phyloP scores from a whole-genome alignment of 1,140 invertebrate species.

The Spodoptera frugiperda region DNA sequence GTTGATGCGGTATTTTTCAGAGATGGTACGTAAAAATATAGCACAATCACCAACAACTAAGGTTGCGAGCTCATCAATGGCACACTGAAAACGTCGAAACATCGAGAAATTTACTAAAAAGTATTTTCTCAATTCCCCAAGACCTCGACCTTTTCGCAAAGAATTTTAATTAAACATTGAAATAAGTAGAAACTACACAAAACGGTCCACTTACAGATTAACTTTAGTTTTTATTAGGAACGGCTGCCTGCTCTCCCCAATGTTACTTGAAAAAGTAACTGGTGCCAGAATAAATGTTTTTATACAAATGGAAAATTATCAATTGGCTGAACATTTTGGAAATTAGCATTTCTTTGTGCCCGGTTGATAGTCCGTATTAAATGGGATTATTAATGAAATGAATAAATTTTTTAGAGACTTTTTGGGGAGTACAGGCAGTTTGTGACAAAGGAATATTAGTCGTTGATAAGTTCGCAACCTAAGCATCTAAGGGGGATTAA shows the following conservation, averaged over 20 bases:
- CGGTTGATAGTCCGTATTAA: too few relatives aligned
- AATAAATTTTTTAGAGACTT: too few relatives aligned
- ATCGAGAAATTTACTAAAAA: not conserved
- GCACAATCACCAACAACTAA: conserved; percentile 68
- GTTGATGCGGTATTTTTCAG: too few relatives aligned
- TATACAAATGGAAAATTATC: too few relatives aligned
- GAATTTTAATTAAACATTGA: conserved; percentile 9
- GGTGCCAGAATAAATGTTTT: too few relatives aligned
- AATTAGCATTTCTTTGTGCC: too few relatives aligned
- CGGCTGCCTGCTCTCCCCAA: too few relatives aligned
- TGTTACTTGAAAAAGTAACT: too few relatives aligned
- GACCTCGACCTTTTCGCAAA: not conserved
- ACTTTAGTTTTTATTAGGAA: not conserved
- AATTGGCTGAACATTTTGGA: too few relatives aligned
- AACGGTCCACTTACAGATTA: not conserved
- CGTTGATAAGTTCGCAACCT: conserved; percentile 47
- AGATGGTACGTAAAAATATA: conserved; percentile 29
- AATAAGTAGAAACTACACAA: not conserved
- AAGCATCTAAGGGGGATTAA: conserved; percentile 33
- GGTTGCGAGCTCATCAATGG: conserved; percentile 36
- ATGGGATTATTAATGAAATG: too few relatives aligned
- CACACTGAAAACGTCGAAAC: not conserved
- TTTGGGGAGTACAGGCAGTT: too few relatives aligned
- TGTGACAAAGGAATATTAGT: too few relatives aligned
- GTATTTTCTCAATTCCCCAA: not conserved